Evolutionary conservation across 2,113 vertebrate genomes (phyloP), one percentile per base, ranked within the genome.

Genomic region (Lycaon pictus): DNA sequence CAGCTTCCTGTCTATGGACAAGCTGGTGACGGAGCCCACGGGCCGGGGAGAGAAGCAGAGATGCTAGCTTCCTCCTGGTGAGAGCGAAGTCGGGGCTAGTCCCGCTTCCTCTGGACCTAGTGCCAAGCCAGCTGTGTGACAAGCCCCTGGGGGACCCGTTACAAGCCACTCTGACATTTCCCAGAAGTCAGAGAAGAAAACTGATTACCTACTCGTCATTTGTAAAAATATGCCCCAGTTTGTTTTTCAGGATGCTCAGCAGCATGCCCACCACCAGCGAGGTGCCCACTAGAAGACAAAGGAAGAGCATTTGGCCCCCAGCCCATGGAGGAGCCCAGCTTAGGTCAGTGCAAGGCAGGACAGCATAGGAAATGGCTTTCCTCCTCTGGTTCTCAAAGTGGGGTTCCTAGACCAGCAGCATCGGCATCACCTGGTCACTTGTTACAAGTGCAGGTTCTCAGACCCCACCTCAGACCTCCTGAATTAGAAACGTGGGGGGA

Each of bases 151-250:
- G 25, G 62, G 11, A 60, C 65, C 4, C 10, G 22, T 32, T 1
- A 15, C 27, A 20, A 51, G 4, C 62, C 84, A 5, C 69, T 29
- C 20, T 32, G 58, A 72, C 65, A 20, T 56, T 29, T 81, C 76
- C 85, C 87, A 11, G 29, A 35, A 48, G 22, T 3, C 2, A 22
- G 10, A 9, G 2, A 48, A 22, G 90, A 74, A 80, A 65, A 77
- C 80, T 9, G 71, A 22, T 4, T 81, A 99, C 99, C 99, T 98
- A 99, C 99, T 98, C 90, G 53, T 99, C 99, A 0, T 37, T 93
- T 43, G 99, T 99, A 90, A 99, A 99, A 65, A 99, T 97, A 56
- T 97, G 98, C 15, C 99, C 99, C 92, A 99, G 98, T 53, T 99
- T 81, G 0, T 99, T 95, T 98, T 98, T 99, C 0, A 98, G 83